These are phyloP conservation scores for Dexiosoma caninum DNA, from an alignment of 2,888 invertebrate species.

Conservation along the genomic window DNA sequence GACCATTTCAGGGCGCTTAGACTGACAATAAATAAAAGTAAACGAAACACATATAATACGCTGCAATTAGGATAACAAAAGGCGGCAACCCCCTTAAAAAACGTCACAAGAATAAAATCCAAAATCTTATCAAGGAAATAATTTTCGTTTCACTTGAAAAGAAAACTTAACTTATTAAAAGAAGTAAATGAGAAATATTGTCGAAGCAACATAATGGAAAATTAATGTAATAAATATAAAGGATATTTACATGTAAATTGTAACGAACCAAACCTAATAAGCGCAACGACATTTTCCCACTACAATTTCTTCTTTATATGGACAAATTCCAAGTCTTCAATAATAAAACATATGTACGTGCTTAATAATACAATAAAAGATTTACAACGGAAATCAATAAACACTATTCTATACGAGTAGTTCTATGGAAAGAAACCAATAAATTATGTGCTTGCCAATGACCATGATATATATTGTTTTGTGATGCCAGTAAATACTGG, in stretches of 20 bases:
- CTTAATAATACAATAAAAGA: not conserved
- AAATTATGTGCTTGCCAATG: not conserved
- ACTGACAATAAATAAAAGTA: slow-evolving; percentile 17
- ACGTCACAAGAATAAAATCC: not conserved
- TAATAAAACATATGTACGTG: not conserved
- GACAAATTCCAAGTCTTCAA: not conserved
- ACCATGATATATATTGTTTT: not conserved
- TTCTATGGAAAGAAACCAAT: not conserved
- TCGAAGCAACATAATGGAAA: slow-evolving; percentile 31
- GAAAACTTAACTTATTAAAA: not conserved
- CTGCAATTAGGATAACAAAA: slow-evolving; percentile 61
- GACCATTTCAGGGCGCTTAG: slow-evolving; percentile 48
- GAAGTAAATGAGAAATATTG: slow-evolving; percentile 22
- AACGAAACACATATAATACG: slow-evolving; percentile 48
- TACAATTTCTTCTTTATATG: not conserved
- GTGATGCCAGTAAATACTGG: not conserved
- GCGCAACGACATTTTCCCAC: slow-evolving; percentile 4
- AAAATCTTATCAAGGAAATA: slow-evolving; percentile 44
- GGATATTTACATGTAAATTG: not conserved
- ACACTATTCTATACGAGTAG: not conserved
- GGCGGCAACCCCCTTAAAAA: not conserved
- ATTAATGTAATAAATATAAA: slow-evolving; percentile 30
- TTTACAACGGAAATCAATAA: slow-evolving; percentile 14
- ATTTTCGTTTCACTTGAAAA: slow-evolving; percentile 21
- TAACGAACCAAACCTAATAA: too few relatives aligned